These are phyloP conservation scores for Catostomus latipinnis DNA, from an alignment of 2,797 vertebrate species.

Conservation along the genomic window DNA sequence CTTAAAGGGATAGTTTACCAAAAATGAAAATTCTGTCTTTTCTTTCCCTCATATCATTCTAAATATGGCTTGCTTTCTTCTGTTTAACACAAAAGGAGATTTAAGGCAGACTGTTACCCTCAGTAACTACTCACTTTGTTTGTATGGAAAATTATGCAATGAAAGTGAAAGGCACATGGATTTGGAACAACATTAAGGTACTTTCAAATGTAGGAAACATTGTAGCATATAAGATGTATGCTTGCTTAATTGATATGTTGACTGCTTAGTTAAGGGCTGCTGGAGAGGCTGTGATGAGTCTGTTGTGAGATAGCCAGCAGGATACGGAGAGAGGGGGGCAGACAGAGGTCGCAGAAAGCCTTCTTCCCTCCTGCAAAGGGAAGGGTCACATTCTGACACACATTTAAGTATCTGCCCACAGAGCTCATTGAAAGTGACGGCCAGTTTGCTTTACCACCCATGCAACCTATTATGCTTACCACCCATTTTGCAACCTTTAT, in stretches of 20 bases:
- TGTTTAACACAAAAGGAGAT: too few species aligned
- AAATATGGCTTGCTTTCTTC: too few species aligned
- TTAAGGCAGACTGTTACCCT: too few species aligned
- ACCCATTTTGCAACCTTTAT: neutral
- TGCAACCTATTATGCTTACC: neutral
- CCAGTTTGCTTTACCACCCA: slow-evolving; percentile 36
- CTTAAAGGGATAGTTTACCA: too few species aligned
- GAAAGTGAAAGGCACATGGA: too few species aligned
- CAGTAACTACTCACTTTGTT: too few species aligned
- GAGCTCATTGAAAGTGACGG: slow-evolving; percentile 38
- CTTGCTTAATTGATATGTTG: slow-evolving; percentile 24
- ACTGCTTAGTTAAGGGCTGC: slow-evolving; percentile 43
- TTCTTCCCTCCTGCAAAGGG: slow-evolving; percentile 12
- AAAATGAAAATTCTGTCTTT: too few species aligned
- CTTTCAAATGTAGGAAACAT: too few species aligned
- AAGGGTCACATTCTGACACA: slow-evolving; percentile 42
- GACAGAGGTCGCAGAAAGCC: slow-evolving; percentile 45
- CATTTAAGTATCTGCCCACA: slow-evolving; percentile 51
- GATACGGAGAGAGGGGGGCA: slow-evolving; percentile 6
- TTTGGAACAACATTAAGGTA: too few species aligned
- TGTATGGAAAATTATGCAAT: too few species aligned
- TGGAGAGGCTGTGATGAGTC: slow-evolving; percentile 47
- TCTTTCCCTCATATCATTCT: too few species aligned
- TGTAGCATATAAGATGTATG: too few species aligned
- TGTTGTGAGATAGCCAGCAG: slow-evolving; percentile 41